Evolutionary conservation across 2,888 invertebrate species (phyloP), one percentile per base, ranked within the genome.

Genomic region (Drosophila barbarae): DNA sequence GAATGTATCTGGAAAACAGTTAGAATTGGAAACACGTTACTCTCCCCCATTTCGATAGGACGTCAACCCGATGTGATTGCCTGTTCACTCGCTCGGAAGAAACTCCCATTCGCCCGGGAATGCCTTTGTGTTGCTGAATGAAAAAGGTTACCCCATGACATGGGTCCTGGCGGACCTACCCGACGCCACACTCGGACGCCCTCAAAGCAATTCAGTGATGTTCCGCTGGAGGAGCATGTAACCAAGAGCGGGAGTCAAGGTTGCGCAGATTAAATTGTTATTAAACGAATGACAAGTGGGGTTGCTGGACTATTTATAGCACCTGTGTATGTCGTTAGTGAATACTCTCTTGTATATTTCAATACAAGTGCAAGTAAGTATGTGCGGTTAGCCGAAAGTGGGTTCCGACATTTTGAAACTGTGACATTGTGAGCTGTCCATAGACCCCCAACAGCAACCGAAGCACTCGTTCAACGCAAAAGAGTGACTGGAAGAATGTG

Each of bases 1-100:
- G 92, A 73, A 95, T 94, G 87, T 95, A 95, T 59, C 94, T 94
- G 91, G 0, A 84, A 15, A 7, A 7, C 18, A 21, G 2, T 32
- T 10, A 39, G 13, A 35, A 18, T 4, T 30, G 51, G 18, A 28
- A 38, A 10, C 10, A 18, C 12, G 23, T 28, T 30, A 39, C 15
- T 12, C 8, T 15, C 38, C 12, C 9, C 42, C 39, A 23, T 13
- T 30, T 41, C 3, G 23, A 15, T 15, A 34, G 13, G 10, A 39
- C 34, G 36, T 4, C 6, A 39, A 38, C 38, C 35, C 44, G 28
- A 15, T 32, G 8, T 36, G 30, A 21, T 46, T 52, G 23, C 35
- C n/a, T 73, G 77, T 32, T 57, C 64, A 64, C n/a, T 69, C 76
- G 61, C 3, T 53, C 46, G 78, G 61, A 75, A 75, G 58, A 52